Percentiles rank a stretch among this genome's conserved stretches.
Evolutionary conservation across 2,113 vertebrate genomes (phyloP).

Genomic region (Corythoichthys haematopterus): DNA sequence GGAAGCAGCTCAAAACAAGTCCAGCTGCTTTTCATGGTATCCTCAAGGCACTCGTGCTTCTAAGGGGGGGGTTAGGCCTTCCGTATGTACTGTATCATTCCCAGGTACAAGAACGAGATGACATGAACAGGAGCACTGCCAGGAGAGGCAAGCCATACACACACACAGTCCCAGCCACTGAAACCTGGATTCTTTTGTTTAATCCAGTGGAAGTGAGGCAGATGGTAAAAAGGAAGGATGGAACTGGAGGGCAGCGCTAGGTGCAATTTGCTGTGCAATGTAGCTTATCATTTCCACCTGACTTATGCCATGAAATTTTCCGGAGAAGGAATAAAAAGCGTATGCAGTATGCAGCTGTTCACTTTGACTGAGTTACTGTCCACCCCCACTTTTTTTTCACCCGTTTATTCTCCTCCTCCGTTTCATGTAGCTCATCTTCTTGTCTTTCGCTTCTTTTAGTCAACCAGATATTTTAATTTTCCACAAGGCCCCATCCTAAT

Average conservation of each 20-base stretch:
- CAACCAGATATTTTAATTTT: constrained; percentile 26
- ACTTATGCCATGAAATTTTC: constrained; percentile 64
- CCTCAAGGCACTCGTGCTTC: constrained; percentile 52
- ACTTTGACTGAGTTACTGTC: constrained; percentile 28
- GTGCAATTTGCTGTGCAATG: constrained; percentile 61
- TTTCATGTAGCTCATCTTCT: constrained; percentile 23
- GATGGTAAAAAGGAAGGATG: constrained; percentile 41
- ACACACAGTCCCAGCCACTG: neutral
- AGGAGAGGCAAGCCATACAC: constrained; percentile 14
- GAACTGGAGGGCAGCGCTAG: constrained; percentile 35
- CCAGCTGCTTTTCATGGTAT: constrained; percentile 63
- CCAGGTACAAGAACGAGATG: constrained; percentile 49
- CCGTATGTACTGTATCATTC: constrained; percentile 49
- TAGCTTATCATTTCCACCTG: constrained; percentile 71
- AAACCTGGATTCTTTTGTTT: constrained; percentile 28
- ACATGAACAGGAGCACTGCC: constrained; percentile 36
- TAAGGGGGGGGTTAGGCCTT: constrained; percentile 42
- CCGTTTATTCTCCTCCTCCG: constrained; percentile 9
- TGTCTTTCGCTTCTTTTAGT: constrained; percentile 21
- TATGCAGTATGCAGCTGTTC: constrained; percentile 37
- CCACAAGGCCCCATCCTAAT: constrained; percentile 27
- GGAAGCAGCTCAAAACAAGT: constrained; percentile 50
- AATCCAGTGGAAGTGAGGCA: constrained; percentile 46
- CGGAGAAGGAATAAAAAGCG: constrained; percentile 56
- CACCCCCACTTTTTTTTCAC: constrained; percentile 11